These are phyloP conservation scores for Menura novaehollandiae DNA, from an alignment of 2,113 vertebrate genomes.

Conservation along the genomic window DNA sequence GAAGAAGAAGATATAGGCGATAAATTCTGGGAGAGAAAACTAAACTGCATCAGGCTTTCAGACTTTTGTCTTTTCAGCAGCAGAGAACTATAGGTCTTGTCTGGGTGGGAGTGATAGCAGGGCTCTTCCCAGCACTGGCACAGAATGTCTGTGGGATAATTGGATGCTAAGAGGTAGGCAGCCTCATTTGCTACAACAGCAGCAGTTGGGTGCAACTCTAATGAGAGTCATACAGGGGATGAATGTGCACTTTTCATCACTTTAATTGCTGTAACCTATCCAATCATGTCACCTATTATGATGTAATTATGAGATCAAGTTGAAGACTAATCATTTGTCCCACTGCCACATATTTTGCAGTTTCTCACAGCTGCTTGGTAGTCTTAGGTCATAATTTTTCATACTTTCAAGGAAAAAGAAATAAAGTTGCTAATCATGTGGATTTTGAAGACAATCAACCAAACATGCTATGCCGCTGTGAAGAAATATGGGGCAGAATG, in stretches of 20 bases:
- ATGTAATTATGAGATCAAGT: slow-evolving; percentile 54
- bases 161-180: not conserved
- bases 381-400: not conserved
- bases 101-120: not conserved
- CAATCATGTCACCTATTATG: slow-evolving; percentile 58
- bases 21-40: not conserved
- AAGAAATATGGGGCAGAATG: slow-evolving; percentile 13
- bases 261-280: slow-evolving; percentile 55
- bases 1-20: not conserved
- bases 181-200: not conserved
- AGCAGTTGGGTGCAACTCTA: slow-evolving; percentile 31
- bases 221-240: not conserved
- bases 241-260: slow-evolving; percentile 56
- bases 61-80: not conserved
- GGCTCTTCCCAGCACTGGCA: not conserved
- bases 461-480: not conserved
- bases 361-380: not conserved
- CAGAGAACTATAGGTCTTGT: not conserved
- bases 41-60: not conserved
- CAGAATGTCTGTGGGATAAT: not conserved
- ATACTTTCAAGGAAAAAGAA: not conserved
- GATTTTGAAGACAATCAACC: not conserved
- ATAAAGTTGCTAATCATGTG: not conserved
- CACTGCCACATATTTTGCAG: not conserved
- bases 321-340: slow-evolving; percentile 42